phyloP scores from a whole-genome alignment of 1,140 invertebrate species.

The Drosophila saltans region DNA sequence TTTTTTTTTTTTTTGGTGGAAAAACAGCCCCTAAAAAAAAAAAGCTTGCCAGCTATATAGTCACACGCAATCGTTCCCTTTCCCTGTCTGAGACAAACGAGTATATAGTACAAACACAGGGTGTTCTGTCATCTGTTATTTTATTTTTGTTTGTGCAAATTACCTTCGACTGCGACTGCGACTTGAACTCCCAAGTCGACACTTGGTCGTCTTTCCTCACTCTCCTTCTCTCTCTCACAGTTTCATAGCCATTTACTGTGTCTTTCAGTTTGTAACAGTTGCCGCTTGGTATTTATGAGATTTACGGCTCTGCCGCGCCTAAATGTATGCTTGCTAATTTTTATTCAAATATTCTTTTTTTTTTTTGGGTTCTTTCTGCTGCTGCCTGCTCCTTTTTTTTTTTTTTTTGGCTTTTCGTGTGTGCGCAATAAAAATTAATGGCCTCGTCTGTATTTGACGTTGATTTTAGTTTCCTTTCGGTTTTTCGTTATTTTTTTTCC shows the following conservation, averaged over 20 bases:
- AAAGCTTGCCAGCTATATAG: background rate
- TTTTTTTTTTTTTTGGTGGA: background rate
- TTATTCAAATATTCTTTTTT: slow-evolving; percentile 52
- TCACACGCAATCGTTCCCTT: background rate
- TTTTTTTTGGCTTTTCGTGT: slow-evolving; percentile 28
- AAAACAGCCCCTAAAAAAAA: background rate
- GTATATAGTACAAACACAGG: slow-evolving; percentile 29
- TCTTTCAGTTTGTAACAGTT: slow-evolving; percentile 52
- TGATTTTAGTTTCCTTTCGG: slow-evolving; percentile 57
- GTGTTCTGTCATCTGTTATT: slow-evolving; percentile 23
- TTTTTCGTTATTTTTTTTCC: background rate
- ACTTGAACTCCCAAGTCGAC: background rate
- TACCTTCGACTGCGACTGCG: slow-evolving; percentile 32
- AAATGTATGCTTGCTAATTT: slow-evolving; percentile 63
- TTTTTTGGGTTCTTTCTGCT: slow-evolving; percentile 9
- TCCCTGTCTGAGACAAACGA: background rate
- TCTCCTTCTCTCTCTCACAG: slow-evolving; percentile 1
- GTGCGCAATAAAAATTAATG: slow-evolving; percentile 61
- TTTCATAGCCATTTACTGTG: background rate
- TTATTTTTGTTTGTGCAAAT: slow-evolving; percentile 20
- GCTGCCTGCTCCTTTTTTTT: slow-evolving; percentile 3
- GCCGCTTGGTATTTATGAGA: slow-evolving; percentile 57
- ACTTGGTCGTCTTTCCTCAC: background rate
- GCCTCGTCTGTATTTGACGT: slow-evolving; percentile 57
- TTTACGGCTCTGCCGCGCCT: slow-evolving; percentile 46